Evolutionary conservation across 1,140 invertebrate species (phyloP).

Genomic region (Pteromalus puparum): DNA sequence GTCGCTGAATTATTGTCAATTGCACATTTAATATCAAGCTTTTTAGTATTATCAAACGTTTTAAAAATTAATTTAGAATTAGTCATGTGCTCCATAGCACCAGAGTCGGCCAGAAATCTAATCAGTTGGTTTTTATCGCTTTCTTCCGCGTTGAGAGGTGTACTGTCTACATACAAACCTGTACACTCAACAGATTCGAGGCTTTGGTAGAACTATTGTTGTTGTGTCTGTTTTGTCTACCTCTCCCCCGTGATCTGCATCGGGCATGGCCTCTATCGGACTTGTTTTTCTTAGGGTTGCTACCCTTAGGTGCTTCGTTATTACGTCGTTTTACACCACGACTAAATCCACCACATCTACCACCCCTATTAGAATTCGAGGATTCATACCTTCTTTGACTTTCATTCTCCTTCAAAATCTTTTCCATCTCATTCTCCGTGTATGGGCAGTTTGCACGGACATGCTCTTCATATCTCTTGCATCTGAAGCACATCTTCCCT

Average conservation of each 20-base stretch:
- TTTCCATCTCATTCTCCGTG: not conserved
- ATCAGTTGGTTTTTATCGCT: not conserved
- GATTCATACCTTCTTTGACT: not conserved
- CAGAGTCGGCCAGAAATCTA: not conserved
- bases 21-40: no score
- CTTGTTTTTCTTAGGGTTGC: no score
- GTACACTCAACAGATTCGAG: no score
- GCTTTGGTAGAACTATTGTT: not conserved
- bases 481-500: no score
- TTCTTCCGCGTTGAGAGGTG: no score
- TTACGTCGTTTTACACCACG: not conserved
- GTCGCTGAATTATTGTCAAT: no score
- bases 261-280: no score
- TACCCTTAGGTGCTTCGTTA: not conserved
- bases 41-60: no score
- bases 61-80: no score
- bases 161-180: not conserved
- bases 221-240: not conserved
- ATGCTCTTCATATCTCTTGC: not conserved
- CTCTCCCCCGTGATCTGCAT: no score
- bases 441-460: not conserved
- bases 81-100: no score
- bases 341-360: not conserved
- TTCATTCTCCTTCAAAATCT: not conserved
- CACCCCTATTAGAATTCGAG: not conserved